These are phyloP conservation scores for Malachius bipustulatus DNA, from an alignment of 2,888 invertebrate species.

Conservation along the genomic window DNA sequence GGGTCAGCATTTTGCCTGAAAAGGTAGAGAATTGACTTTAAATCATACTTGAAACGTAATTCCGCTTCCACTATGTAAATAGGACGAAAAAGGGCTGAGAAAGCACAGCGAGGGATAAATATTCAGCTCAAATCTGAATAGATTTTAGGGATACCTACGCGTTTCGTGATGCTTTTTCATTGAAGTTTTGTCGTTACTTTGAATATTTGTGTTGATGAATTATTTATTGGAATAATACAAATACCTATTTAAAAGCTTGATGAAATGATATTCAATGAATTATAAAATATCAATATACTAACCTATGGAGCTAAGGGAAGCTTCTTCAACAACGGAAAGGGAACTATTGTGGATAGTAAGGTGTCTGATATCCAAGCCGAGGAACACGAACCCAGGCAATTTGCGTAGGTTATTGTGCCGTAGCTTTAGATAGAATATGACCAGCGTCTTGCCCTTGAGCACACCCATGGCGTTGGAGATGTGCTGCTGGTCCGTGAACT, in stretches of 20 bases:
- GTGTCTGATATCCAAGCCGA: constrained; percentile 78
- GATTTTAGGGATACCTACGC: no score
- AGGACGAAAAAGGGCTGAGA: no score
- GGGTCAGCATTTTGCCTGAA: constrained; percentile 73
- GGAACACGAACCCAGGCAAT: constrained; percentile 74
- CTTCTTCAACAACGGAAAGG: constrained; percentile 74
- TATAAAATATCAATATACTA: constrained; percentile 31
- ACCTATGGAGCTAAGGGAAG: constrained; percentile 80
- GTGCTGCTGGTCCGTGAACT: constrained; percentile 69
- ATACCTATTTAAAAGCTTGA: no score
- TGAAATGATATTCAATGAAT: no score
- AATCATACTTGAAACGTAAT: no score
- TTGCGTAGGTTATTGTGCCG: constrained; percentile 77
- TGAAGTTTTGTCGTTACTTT: no score
- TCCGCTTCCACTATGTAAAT: no score
- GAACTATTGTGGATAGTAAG: constrained; percentile 83
- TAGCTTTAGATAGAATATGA: constrained; percentile 79
- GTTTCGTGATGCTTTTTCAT: no score
- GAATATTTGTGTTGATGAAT: no score
- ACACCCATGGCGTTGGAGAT: constrained; percentile 72
- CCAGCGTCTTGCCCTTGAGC: constrained; percentile 65
- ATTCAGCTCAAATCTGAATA: no score
- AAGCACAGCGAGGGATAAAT: no score
- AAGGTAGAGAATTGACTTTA: constrained; percentile 13
- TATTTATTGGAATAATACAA: no score